phyloP scores from a whole-genome alignment of 2,113 vertebrate species.

The Asarcornis scutulata region DNA sequence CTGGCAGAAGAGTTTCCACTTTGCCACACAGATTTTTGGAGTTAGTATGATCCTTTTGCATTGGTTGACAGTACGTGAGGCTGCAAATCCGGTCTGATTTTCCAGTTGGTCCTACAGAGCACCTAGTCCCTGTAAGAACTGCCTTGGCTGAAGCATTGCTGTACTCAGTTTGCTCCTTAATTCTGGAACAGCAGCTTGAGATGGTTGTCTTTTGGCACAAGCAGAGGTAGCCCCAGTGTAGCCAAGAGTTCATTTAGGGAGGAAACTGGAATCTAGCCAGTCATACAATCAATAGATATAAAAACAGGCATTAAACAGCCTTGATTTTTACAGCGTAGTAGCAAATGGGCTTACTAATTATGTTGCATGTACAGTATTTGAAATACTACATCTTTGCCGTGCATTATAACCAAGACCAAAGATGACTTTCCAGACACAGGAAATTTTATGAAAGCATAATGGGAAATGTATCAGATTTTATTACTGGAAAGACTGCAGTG shows the following conservation, averaged over 20 bases:
- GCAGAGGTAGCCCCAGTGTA: background rate
- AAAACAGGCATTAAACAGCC: background rate
- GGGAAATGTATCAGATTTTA: background rate
- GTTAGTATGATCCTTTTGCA: background rate
- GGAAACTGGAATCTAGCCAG: background rate
- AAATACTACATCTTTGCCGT: background rate
- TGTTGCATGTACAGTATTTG: background rate
- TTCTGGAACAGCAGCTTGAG: background rate
- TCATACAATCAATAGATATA: background rate
- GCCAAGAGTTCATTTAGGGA: background rate
- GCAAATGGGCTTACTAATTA: background rate
- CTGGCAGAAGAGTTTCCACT: background rate
- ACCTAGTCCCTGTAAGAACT: rapidly evolving
- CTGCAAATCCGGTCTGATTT: background rate
- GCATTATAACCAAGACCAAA: background rate
- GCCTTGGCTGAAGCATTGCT: background rate
- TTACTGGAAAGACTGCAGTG: background rate
- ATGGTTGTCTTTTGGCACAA: background rate
- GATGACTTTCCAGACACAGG: background rate
- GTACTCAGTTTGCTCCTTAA: background rate
- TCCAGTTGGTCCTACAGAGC: background rate
- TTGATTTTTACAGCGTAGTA: background rate
- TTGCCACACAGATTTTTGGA: background rate
- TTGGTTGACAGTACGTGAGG: background rate
- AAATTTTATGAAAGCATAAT: background rate